phyloP scores from a whole-genome alignment of 2,797 vertebrate genomes.

The Poecilia gillii region DNA sequence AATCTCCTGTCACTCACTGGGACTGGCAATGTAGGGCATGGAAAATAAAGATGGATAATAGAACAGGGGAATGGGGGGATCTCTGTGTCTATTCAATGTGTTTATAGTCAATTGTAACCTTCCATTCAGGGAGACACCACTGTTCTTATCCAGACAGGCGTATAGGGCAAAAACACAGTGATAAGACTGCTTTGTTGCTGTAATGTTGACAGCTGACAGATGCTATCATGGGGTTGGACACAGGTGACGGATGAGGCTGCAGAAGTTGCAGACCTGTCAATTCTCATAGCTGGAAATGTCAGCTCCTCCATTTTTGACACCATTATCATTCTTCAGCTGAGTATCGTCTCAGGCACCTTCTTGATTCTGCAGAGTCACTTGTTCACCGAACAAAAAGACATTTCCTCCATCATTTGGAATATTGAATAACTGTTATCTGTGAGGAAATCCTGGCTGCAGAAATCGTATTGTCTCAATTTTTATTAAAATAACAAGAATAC shows the following conservation, averaged over 20 bases:
- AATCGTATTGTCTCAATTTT: not conserved
- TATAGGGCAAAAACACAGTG: constrained; percentile 13
- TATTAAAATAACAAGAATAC: not conserved
- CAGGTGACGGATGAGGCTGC: constrained; percentile 42
- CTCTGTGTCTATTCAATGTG: constrained; percentile 32
- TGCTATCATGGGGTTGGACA: constrained; percentile 36
- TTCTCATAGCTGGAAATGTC: constrained; percentile 24
- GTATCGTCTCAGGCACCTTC: constrained; percentile 24
- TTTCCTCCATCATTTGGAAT: not conserved
- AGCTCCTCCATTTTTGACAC: constrained; percentile 13
- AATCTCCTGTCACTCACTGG: constrained; percentile 66
- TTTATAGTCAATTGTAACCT: constrained; percentile 36
- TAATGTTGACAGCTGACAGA: constrained; percentile 47
- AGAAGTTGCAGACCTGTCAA: constrained; percentile 35
- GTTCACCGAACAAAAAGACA: not conserved
- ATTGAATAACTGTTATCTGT: not conserved
- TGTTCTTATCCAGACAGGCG: constrained; percentile 28
- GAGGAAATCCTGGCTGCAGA: constrained; percentile 1
- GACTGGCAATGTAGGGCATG: constrained; percentile 56
- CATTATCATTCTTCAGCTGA: constrained; percentile 35
- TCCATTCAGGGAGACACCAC: constrained; percentile 23
- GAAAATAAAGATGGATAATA: constrained; percentile 34
- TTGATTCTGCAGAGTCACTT: constrained; percentile 17
- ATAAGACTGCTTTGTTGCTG: constrained; percentile 48
- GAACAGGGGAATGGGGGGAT: not conserved